Base-by-base conservation (phyloP, 2,797 vertebrate genomes). In the Lerista edwardsae region DNA sequence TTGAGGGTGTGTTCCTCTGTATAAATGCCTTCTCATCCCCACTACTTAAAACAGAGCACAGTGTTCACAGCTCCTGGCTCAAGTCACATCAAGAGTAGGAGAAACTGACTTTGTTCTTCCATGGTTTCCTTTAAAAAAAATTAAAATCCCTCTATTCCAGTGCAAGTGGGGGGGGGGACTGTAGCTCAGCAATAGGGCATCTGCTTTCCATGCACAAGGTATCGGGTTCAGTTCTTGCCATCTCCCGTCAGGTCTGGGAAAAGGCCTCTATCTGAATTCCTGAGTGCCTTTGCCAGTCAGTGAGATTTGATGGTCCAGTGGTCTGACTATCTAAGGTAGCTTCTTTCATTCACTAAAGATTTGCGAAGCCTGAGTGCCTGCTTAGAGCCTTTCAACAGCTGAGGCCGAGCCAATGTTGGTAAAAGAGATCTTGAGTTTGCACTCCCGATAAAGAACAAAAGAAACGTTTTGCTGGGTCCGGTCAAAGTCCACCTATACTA, bases 31-130 rank as follows among this genome's bases (percentile, higher is more conserved):
- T 69, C 64, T 65, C 88, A 72, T 79, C 83, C 90, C 29, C 80
- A 74, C 44, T 64, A 91, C 89, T 86, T 85, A 84, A 71, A 83
- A 75, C 67, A 85, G 91, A 90, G 29, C 79, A 74, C 39, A 25
- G 27, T 47, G 68, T 80, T 69, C 21, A 29, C 0, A 0, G 75
- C 47, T 29, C 86, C 75, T 2, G 0, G 2, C 69, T 78, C 87
- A 57, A 64, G 41, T 19, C 25, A 71, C n/a, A 68, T 76, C 8
- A 25, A 51, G 57, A 82, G 51, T 36, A 62, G 17, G 51, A 29
- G n/a, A 1, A 59, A 19, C n/a, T n/a, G 23, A 57, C 34, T 55
- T 3, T 2, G 36, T 21, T 61, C 39, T 62, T 87, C 27, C 64
- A 39, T 27, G 27, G 41, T 69, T 29, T 41, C 6, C 25, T 75